phyloP scores from a whole-genome alignment of 1,140 invertebrate species.

The Diuraphis noxia region DNA sequence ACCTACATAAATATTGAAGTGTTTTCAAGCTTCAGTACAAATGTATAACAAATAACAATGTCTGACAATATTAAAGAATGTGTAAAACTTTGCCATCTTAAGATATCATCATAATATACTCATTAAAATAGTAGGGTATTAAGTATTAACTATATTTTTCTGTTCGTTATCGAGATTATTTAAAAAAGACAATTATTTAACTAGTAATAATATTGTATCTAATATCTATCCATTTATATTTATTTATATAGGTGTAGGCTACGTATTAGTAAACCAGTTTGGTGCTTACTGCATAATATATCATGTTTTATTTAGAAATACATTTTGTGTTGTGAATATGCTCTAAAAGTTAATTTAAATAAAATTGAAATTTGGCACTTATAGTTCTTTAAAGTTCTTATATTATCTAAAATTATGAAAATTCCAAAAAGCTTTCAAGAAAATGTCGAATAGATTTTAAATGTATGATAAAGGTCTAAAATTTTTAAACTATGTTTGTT shows the following conservation, averaged over 20 bases:
- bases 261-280: not conserved
- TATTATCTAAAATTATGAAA: not conserved
- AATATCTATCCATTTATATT: not conserved
- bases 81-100: not conserved
- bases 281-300: not conserved
- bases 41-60: not conserved
- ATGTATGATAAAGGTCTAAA: not conserved
- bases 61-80: not conserved
- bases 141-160: not conserved
- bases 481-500: not conserved
- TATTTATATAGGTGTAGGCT: not conserved
- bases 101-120: not conserved
- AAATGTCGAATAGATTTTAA: not conserved
- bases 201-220: not conserved
- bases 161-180: not conserved
- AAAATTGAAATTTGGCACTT: not conserved
- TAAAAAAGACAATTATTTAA: not conserved
- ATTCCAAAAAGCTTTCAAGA: not conserved
- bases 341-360: constrained; percentile 1
- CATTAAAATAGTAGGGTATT: not conserved
- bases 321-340: not conserved
- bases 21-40: not conserved
- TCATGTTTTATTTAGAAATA: not conserved
- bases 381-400: not conserved
- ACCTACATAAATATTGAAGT: not conserved